phyloP scores from a whole-genome alignment of 1,140 invertebrate species.

The Glossosoma conforme region DNA sequence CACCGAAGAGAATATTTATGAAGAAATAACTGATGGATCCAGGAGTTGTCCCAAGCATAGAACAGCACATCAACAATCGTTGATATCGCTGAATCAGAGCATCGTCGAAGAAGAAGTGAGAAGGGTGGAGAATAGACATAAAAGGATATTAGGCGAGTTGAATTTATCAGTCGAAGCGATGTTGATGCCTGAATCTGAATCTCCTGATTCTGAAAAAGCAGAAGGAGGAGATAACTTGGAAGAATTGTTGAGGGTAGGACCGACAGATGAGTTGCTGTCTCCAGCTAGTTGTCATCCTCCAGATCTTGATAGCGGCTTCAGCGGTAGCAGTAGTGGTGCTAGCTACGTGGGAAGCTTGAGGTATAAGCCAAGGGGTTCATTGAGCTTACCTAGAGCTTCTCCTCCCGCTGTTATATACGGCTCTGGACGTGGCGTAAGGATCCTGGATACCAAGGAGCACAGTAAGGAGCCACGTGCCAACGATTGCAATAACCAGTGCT shows the following conservation, averaged over 20 bases:
- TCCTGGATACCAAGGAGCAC: constrained; percentile 24
- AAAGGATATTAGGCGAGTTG: constrained; percentile 74
- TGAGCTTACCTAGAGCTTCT: constrained; percentile 43
- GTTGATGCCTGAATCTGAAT: constrained; percentile 67
- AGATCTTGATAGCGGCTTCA: constrained; percentile 75
- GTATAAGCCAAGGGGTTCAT: constrained; percentile 43
- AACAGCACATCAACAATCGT: constrained; percentile 44
- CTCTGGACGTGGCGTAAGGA: constrained; percentile 34
- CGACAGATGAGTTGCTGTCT: constrained; percentile 67
- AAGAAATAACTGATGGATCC: constrained; percentile 69
- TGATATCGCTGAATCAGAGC: constrained; percentile 58
- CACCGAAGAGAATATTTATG: constrained; percentile 83
- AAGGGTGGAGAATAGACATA: constrained; percentile 70
- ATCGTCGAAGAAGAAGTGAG: constrained; percentile 76
- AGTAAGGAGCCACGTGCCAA: constrained; percentile 22
- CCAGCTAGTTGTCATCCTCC: constrained; percentile 59
- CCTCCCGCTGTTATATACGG: constrained; percentile 50
- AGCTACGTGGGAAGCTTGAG: constrained; percentile 65
- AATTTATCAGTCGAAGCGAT: constrained; percentile 84
- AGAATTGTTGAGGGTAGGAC: constrained; percentile 62
- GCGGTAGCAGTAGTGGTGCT: constrained; percentile 71
- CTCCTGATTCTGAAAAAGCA: constrained; percentile 44
- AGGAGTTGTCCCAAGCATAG: constrained; percentile 50
- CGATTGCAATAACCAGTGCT: constrained; percentile 26
- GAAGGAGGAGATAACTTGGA: constrained; percentile 57